Conservation (phyloP, 37 sponge, comb jelly and placozoan genomes). For the Ianthella basta region DNA sequence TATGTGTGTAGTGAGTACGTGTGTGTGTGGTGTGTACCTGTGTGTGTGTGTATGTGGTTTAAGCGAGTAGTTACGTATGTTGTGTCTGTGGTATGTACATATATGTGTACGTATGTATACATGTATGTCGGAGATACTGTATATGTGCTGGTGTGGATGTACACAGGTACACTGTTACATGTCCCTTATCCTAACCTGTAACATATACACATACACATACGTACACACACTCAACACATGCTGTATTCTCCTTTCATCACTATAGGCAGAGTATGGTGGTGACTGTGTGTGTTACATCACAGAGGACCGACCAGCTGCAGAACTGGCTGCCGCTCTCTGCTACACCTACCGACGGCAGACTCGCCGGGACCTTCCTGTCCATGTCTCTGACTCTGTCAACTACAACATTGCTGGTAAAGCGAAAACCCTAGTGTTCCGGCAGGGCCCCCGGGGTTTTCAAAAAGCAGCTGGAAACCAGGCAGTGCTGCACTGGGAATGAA, state of each 20-base stretch:
- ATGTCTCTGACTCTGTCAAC: slow-evolving; percentile 2
- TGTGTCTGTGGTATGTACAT: no score
- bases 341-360: slow-evolving; percentile 44
- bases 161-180: no score
- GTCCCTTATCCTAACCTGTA: no score
- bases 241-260: not conserved
- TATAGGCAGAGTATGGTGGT: slow-evolving; percentile 55
- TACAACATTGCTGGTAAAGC: slow-evolving; percentile 24
- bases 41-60: slow-evolving; percentile 7
- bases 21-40: no score
- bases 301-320: slow-evolving; percentile 55
- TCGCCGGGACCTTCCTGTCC: slow-evolving; percentile 44
- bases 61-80: not conserved
- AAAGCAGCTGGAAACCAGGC: not conserved
- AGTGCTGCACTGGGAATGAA: slow-evolving; percentile 9
- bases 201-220: not conserved
- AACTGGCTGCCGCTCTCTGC: slow-evolving; percentile 61
- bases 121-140: slow-evolving; percentile 1
- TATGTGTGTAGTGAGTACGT: not conserved
- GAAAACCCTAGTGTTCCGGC: not conserved
- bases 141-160: not conserved
- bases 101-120: slow-evolving; percentile 12
- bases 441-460: slow-evolving; percentile 1
- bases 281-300: slow-evolving; percentile 64
- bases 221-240: not conserved